These are phyloP conservation scores for Cynocephalus volans DNA, from an alignment of 2,113 vertebrate species.

Conservation along the genomic window DNA sequence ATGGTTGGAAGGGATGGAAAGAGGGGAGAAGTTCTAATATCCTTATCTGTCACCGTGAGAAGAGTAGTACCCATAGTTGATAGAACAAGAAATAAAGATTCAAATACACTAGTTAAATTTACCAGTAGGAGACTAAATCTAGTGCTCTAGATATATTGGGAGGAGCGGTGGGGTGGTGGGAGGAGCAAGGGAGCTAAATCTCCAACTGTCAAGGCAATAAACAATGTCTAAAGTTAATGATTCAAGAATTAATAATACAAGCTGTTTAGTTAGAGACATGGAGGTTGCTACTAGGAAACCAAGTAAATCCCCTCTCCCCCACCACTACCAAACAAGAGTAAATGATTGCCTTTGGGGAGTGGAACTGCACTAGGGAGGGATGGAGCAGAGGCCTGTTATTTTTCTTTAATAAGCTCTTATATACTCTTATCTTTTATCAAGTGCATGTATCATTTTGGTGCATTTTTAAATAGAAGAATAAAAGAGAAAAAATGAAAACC, in stretches of 20 bases:
- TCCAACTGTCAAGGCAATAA: not conserved
- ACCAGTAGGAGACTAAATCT: not conserved
- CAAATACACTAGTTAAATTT: not conserved
- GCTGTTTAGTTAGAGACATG: not conserved
- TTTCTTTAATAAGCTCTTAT: not conserved
- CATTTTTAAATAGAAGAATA: constrained; percentile 18
- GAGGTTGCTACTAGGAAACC: not conserved
- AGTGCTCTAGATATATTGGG: not conserved
- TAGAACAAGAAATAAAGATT: not conserved
- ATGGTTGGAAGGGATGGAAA: not conserved
- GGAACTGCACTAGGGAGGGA: not conserved
- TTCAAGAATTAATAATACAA: not conserved
- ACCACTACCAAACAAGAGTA: no score
- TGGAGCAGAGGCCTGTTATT: not conserved
- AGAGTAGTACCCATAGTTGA: not conserved
- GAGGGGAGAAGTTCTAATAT: not conserved
- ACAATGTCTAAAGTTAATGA: constrained; percentile 21
- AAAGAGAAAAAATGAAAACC: not conserved
- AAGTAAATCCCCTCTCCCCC: not conserved
- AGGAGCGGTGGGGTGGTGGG: no score
- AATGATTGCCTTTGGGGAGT: not conserved
- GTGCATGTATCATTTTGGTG: not conserved
- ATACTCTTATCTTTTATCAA: not conserved
- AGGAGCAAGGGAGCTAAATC: not conserved
- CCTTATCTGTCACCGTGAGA: not conserved